These are phyloP conservation scores for Merluccius polli DNA, from an alignment of 2,797 vertebrate species.

Conservation along the genomic window DNA sequence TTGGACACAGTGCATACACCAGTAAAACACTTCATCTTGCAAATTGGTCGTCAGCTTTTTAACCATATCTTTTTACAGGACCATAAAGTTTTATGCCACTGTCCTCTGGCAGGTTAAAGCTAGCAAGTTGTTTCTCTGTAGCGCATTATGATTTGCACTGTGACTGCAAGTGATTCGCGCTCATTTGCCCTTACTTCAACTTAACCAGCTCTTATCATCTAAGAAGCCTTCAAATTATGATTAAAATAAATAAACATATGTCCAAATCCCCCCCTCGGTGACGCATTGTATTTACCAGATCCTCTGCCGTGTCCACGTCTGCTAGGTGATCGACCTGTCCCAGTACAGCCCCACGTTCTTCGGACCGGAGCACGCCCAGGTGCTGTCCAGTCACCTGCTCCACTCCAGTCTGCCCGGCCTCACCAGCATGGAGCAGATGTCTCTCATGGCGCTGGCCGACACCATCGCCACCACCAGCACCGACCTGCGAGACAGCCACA, in stretches of 20 bases:
- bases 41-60: neutral
- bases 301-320: conserved; percentile 30
- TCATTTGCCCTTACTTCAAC: neutral
- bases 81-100: neutral
- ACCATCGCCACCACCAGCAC: conserved; percentile 95
- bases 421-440: conserved; percentile 97
- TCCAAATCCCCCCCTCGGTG: neutral
- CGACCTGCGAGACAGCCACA: conserved; percentile 88
- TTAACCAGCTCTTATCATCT: neutral
- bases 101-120: neutral
- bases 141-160: neutral
- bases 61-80: neutral
- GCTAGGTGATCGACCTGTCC: conserved; percentile 88
- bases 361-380: conserved; percentile 91
- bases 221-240: neutral
- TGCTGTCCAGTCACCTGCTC: conserved; percentile 91
- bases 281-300: neutral
- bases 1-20: neutral
- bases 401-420: conserved; percentile 95
- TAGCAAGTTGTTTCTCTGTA: neutral
- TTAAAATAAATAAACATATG: neutral
- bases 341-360: conserved; percentile 91
- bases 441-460: conserved; percentile 94
- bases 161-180: neutral
- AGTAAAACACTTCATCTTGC: neutral